These are phyloP conservation scores for Phylloscopus trochiloides DNA, from an alignment of 2,113 vertebrate genomes.

Conservation along the genomic window DNA sequence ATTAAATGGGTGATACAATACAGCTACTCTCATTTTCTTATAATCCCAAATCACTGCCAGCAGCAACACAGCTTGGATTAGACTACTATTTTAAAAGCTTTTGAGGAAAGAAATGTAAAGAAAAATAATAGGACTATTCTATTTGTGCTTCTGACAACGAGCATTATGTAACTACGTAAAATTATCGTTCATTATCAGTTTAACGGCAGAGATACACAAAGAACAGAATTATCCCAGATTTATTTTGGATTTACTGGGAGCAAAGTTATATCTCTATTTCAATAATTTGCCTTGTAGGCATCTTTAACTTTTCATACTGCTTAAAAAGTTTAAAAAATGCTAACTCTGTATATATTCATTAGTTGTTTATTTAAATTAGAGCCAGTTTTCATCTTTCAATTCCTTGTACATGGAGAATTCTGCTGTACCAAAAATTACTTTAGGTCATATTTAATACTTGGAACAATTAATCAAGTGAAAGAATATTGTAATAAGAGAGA, in stretches of 20 bases:
- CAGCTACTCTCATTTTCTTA: not conserved
- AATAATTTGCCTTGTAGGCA: not conserved
- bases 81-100: not conserved
- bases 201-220: conserved; percentile 9
- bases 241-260: not conserved
- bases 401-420: not conserved
- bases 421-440: not conserved
- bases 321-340: not conserved
- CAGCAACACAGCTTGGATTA: not conserved
- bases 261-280: not conserved
- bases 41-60: not conserved
- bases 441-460: not conserved
- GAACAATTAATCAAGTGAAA: not conserved
- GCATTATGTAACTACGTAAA: not conserved
- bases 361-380: not conserved
- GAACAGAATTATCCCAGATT: not conserved
- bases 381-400: not conserved
- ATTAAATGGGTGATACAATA: not conserved
- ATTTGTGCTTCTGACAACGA: not conserved
- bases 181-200: conserved; percentile 12
- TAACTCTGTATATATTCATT: not conserved
- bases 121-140: not conserved
- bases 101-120: not conserved
- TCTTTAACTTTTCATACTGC: not conserved
- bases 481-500: not conserved